Percentiles rank a stretch among this genome's conserved stretches.
Conservation (phyloP, 1,140 invertebrate species). For the Drosophila miranda region DNA sequence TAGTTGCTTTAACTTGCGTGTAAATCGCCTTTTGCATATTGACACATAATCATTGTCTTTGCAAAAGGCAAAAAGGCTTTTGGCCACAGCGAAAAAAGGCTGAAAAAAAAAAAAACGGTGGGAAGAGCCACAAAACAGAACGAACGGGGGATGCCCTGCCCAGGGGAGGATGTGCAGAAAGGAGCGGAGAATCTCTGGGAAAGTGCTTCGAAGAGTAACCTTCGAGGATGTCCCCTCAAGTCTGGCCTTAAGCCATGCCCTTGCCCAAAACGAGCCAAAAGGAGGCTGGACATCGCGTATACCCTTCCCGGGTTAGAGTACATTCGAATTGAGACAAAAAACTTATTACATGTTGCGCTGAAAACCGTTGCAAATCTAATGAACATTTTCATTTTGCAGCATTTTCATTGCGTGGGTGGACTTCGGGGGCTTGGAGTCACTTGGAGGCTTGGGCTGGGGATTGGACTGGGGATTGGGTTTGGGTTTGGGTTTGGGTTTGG, state of each 20-base stretch:
- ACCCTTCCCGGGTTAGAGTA: conserved; percentile 8
- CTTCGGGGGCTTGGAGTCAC: conserved; percentile 5
- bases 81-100: conserved; percentile 29
- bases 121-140: conserved; percentile 25
- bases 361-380: conserved; percentile 78
- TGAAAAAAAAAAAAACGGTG: conserved; percentile 18
- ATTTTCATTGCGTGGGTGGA: conserved; percentile 60
- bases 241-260: too few relatives aligned
- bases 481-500: conserved; percentile 26
- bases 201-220: too few relatives aligned
- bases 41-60: conserved; percentile 79
- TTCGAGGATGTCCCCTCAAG: too few relatives aligned
- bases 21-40: conserved; percentile 80
- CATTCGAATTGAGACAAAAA: conserved; percentile 45
- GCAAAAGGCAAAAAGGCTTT: conserved; percentile 19
- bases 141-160: conserved; percentile 16
- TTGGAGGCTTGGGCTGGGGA: conserved; percentile 7
- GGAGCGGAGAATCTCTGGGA: too few relatives aligned
- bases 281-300: neutral
- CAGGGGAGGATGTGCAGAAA: too few relatives aligned
- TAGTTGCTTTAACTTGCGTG: conserved; percentile 79
- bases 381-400: conserved; percentile 74
- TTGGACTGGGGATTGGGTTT: conserved; percentile 29
- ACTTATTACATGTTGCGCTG: conserved; percentile 75
- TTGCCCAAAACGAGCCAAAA: too few relatives aligned